A percentile compares a stretch with the other conserved stretches of the same genome.
phyloP scores from a whole-genome alignment of 2,113 vertebrate genomes.

The Caracal caracal region DNA sequence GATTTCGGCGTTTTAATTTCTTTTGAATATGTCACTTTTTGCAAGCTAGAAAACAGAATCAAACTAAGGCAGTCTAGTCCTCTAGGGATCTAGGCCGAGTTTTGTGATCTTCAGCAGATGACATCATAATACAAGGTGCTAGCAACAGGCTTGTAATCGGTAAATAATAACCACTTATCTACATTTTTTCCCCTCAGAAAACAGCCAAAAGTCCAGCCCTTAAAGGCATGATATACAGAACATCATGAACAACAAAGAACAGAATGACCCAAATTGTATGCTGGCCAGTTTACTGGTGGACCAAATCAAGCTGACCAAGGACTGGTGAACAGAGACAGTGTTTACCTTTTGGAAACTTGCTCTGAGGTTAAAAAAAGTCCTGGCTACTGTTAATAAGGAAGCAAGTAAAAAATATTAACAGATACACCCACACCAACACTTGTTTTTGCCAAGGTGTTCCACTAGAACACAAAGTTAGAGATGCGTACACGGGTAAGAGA shows the following conservation, averaged over 20 bases:
- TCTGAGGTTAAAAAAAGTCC: not conserved
- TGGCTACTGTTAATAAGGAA: not conserved
- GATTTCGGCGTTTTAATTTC: conserved; percentile 35
- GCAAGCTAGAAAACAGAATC: conserved; percentile 11
- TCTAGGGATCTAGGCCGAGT: not conserved
- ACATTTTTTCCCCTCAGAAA: not conserved
- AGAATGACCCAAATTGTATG: not conserved
- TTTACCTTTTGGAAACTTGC: not conserved
- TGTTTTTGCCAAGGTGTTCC: not conserved
- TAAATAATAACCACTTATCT: not conserved
- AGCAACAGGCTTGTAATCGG: not conserved
- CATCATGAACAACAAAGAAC: not conserved
- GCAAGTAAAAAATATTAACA: not conserved
- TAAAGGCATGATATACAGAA: not conserved
- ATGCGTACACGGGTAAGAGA: not conserved
- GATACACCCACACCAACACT: not conserved
- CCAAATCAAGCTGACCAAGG: not conserved
- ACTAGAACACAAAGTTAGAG: not conserved
- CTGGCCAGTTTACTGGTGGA: not conserved
- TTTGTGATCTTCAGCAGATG: not conserved
- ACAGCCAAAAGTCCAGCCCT: not conserved
- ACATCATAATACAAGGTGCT: not conserved
- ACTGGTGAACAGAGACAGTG: not conserved
- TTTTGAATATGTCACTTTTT: not conserved
- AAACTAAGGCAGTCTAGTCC: not conserved